Base-by-base conservation (phyloP, 2,113 vertebrate species). In the Larimichthys polyactis region DNA sequence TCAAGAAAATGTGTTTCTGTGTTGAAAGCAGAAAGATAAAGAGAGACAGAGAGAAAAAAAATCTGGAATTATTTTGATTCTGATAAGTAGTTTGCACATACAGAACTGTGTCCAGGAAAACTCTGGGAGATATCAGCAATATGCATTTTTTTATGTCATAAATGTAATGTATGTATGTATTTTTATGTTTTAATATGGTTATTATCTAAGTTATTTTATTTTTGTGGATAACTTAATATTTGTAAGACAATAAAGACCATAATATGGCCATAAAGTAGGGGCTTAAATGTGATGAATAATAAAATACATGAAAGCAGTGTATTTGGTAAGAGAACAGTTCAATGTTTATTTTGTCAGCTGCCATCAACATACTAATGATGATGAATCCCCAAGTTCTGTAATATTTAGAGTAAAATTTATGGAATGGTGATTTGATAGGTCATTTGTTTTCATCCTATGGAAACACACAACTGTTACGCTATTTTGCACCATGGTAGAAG, bases 161-260 rank as follows among this genome's bases (percentile, higher is more conserved):
- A 93, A 90, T 94, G 87, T 92, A 90, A 87, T 90, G 93, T 93
- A 85, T 88, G 89, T 82, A 86, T 93, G 92, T 94, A 93, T 94
- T 93, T 95, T 86, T 93, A 91, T 94, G 90, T 94, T 95, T 94
- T 87, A 91, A 91, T 95, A 92, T 91, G 88, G 76, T 90, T 94
- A 92, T 92, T 92, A 91, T 91, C 93, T 96, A 96, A 96, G 93
- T 96, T 96, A 96, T 95, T 95, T 95, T 95, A 94, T 94, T 95
- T 94, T 95, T 96, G 94, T 95, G 94, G 91, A 95, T 95, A 95
- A 95, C 90, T 95, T 96, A 96, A 96, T 95, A 95, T 95, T 95
- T 96, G 93, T 95, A 94, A 94, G 90, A 94, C 92, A 94, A 89
- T 92, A 92, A 92, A 93, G 79, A 94, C 69, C 65, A 74, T 87